A percentile compares a stretch with the other conserved stretches of the same genome.
These are phyloP conservation scores for Cyrtorhinus lividipennis DNA, from an alignment of 1,140 invertebrate species.

Conservation along the genomic window DNA sequence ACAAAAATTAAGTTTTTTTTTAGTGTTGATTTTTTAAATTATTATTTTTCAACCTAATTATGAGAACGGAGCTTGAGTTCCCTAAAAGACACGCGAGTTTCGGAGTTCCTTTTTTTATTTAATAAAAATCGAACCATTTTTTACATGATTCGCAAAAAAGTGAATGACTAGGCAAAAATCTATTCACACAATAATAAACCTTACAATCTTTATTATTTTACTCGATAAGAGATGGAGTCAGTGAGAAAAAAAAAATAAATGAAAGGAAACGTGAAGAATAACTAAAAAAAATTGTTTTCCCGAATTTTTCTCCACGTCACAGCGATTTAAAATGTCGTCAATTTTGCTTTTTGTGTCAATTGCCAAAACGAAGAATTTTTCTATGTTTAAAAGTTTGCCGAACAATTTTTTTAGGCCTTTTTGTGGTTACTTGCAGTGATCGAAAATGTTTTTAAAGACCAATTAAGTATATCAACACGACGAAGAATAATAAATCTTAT, in stretches of 20 bases:
- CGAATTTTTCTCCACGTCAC: too few relatives aligned
- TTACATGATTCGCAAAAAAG: constrained; percentile 3
- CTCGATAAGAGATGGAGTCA: too few relatives aligned
- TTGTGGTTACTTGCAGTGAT: constrained; percentile 16
- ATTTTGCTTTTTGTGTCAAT: too few relatives aligned
- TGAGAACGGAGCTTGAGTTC: constrained; percentile 14
- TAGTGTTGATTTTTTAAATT: constrained; percentile 7
- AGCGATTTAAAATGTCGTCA: too few relatives aligned
- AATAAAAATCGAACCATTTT: constrained; percentile 1
- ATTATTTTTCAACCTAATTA: constrained; percentile 20
- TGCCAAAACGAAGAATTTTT: too few relatives aligned
- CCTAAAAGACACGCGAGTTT: constrained; percentile 21
- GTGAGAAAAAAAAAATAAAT: too few relatives aligned
- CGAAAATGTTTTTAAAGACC: constrained; percentile 9
- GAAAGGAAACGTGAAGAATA: too few relatives aligned
- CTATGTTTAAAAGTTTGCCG: constrained; percentile 2
- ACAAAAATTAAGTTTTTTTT: constrained; percentile 17
- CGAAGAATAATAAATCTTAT: background rate
- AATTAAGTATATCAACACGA: background rate
- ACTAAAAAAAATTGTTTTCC: too few relatives aligned
- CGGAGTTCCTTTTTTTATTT: constrained; percentile 20
- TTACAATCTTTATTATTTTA: background rate
- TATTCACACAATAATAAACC: constrained; percentile 19
- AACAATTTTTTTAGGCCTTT: constrained; percentile 1
- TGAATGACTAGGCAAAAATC: constrained; percentile 21